These are phyloP conservation scores for Halesus radiatus DNA, from an alignment of 1,140 invertebrate genomes.

Conservation along the genomic window DNA sequence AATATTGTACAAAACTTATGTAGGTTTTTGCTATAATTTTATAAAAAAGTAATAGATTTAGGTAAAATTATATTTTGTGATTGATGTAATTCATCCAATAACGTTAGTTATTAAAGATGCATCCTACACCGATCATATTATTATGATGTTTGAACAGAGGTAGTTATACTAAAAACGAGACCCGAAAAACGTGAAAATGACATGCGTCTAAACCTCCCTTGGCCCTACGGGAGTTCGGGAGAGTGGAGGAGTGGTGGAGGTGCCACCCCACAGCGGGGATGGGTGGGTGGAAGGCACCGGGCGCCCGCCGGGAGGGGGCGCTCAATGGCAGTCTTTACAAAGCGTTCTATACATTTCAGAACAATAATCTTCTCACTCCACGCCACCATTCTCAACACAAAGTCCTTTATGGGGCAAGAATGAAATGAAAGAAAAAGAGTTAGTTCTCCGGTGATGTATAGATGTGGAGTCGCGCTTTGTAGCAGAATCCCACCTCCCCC, in stretches of 20 bases:
- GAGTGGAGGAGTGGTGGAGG: slow-evolving; percentile 10
- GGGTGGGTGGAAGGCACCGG: slow-evolving; percentile 16
- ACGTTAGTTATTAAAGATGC: too few species aligned
- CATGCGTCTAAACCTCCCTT: slow-evolving; percentile 39
- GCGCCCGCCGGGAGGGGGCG: slow-evolving; percentile 31
- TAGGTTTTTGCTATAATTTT: too few species aligned
- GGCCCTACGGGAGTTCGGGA: background rate
- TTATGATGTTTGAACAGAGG: too few species aligned
- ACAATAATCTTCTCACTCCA: slow-evolving; percentile 59
- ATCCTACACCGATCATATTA: too few species aligned
- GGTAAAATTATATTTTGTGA: too few species aligned
- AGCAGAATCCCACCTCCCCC: slow-evolving; percentile 34
- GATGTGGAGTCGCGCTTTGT: slow-evolving; percentile 53
- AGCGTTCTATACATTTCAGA: slow-evolving; percentile 59
- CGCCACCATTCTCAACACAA: slow-evolving; percentile 57
- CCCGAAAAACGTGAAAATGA: slow-evolving; percentile 50
- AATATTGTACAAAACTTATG: too few species aligned
- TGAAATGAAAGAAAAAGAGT: slow-evolving; percentile 59
- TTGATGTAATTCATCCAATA: too few species aligned
- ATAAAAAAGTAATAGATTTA: too few species aligned
- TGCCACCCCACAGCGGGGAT: background rate
- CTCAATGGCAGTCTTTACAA: slow-evolving; percentile 59
- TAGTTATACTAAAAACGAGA: background rate
- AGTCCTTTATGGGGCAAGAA: slow-evolving; percentile 58
- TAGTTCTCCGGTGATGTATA: slow-evolving; percentile 58